Evolutionary conservation across 2,113 vertebrate species (phyloP).

Genomic region (Vulpes ferrilata): DNA sequence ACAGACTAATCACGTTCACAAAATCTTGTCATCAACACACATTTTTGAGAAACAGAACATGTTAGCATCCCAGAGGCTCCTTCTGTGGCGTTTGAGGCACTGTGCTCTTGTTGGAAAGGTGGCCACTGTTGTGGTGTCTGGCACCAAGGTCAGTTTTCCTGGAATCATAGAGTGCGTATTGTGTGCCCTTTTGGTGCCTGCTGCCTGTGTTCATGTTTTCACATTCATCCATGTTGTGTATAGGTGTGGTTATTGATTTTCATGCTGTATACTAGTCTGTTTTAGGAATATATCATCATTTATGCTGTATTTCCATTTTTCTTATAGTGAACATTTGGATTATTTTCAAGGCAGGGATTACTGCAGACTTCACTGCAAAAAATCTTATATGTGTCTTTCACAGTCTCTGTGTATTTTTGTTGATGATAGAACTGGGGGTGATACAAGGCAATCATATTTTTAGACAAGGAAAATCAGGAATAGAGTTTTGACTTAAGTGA

Average conservation of each 20-base stretch:
- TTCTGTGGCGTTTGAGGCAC: not conserved
- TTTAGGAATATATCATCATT: conserved; percentile 12
- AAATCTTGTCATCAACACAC: not conserved
- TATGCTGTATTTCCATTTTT: not conserved
- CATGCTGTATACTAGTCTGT: not conserved
- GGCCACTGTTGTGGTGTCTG: not conserved
- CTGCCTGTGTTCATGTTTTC: not conserved
- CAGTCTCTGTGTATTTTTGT: not conserved
- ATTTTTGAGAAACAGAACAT: not conserved
- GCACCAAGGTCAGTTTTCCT: not conserved
- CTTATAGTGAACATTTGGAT: not conserved
- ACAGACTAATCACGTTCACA: not conserved
- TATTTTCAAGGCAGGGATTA: not conserved
- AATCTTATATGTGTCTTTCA: not conserved
- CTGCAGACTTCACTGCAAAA: not conserved
- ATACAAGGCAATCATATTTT: not conserved
- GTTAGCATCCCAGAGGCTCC: not conserved
- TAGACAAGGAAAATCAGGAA: not conserved
- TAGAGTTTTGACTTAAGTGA: conserved; percentile 32
- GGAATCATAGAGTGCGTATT: not conserved
- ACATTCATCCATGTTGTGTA: not conserved
- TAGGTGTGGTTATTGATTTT: not conserved
- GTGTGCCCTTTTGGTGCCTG: not conserved
- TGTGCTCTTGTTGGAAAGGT: not conserved
- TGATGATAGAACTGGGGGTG: not conserved